Evolutionary conservation across 2,113 vertebrate species (phyloP), one percentile per base, ranked within the genome.

Genomic region (Morone saxatilis): DNA sequence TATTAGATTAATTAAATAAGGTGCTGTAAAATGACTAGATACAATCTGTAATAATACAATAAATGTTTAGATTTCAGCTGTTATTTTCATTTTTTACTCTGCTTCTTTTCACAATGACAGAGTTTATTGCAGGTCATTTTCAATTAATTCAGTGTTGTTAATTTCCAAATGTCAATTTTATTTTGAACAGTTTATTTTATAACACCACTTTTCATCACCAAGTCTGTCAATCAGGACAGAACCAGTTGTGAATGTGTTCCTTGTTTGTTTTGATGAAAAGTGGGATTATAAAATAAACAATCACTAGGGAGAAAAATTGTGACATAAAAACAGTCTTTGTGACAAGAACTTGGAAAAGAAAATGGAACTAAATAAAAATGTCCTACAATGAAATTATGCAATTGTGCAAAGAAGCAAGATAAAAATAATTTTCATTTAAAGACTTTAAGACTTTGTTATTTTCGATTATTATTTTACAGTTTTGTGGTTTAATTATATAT

Each of bases 1-100:
- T 59, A 75, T 75, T 41, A 53, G 14, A 83, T 45, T 1, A 12
- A 62, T 54, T 7, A n/a, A 70, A 17, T 61, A 9, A 50, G 4
- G 17, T 61, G 6, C 62, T 71, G 7, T 66, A 12, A 84, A 66
- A 54, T 51, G 19, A 61, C 3, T 75, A 20, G 53, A 53, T 69
- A 48, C n/a, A 71, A 54, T 66, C 1, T 40, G 17, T 50, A 67
- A 78, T 68, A 54, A 67, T 67, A 31, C 2, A 48, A 53, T 69
- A 51, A 63, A 63, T 53, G 9, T 78, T 68, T 56, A 22, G n/a
- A 50, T 54, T 66, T 61, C 53, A 41, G 65, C 14, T 25, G 17
- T 76, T 53, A 11, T 17, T 62, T 4, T 36, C 1, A 31, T n/a
- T 47, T 25, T 31, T 25, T 6, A 50, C 41, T 7, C n/a, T 45